Conservation (phyloP, 1,140 invertebrate genomes). For the Acromyrmex echinatior region DNA sequence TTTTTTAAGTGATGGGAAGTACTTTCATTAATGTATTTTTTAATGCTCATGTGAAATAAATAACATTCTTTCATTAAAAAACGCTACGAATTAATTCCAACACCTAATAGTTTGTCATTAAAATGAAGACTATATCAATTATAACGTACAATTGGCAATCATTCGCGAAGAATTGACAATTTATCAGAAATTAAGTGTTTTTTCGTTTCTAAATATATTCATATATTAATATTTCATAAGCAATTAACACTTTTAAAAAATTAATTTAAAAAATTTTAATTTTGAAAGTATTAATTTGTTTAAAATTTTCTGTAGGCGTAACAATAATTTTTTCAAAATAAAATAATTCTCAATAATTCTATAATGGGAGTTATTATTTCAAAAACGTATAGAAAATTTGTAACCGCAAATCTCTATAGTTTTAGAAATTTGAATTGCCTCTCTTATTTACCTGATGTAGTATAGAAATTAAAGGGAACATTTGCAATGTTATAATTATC, state of each 20-base stretch:
- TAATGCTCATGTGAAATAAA: too few relatives aligned
- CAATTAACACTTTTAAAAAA: too few relatives aligned
- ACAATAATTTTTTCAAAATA: neutral
- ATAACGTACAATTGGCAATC: neutral
- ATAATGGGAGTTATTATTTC: constrained; percentile 9
- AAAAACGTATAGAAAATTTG: neutral
- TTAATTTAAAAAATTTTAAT: too few relatives aligned
- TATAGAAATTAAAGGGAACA: constrained; percentile 98
- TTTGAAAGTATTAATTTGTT: too few relatives aligned
- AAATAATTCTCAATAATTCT: constrained; percentile 12
- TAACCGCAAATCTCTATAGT: neutral
- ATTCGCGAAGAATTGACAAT: neutral
- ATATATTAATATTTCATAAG: too few relatives aligned
- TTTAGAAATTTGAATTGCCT: constrained; percentile 3
- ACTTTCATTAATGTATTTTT: too few relatives aligned
- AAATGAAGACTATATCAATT: neutral
- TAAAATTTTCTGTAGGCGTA: neutral
- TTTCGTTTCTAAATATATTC: neutral
- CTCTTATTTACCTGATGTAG: constrained; percentile 91
- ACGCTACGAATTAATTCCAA: too few relatives aligned
- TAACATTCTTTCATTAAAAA: too few relatives aligned
- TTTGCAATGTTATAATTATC: constrained; percentile 94
- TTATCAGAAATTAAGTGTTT: neutral
- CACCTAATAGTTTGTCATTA: neutral
- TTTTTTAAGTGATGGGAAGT: too few relatives aligned